Percentiles rank a stretch among this genome's conserved stretches.
Evolutionary conservation across 2,797 vertebrate species (phyloP).

Genomic region (Melanotaenia nigrans): DNA sequence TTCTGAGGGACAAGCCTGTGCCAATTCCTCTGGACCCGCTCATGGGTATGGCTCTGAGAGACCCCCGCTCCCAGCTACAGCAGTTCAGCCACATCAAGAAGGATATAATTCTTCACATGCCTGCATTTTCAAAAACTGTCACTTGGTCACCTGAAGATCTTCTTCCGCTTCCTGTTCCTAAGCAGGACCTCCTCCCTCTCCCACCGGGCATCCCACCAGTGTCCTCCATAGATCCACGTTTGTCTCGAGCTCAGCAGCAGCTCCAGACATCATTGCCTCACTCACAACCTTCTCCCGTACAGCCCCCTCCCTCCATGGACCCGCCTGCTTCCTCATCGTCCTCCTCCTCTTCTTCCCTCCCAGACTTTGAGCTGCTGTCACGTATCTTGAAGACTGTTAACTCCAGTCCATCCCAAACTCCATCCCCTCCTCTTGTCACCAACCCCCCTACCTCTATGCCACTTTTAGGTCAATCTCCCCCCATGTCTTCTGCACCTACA

Average conservation of each 20-base stretch:
- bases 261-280: conserved; percentile 65
- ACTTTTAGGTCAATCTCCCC: conserved; percentile 54
- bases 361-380: conserved; percentile 93
- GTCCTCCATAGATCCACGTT: conserved; percentile 82
- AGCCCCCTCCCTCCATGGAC: conserved; percentile 45
- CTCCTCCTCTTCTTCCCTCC: conserved; percentile 76
- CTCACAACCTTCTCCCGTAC: conserved; percentile 45
- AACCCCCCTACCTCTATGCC: conserved; percentile 36
- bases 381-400: conserved; percentile 92
- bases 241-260: conserved; percentile 80
- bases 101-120: conserved; percentile 86
- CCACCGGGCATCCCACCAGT: conserved; percentile 88
- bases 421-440: conserved; percentile 57
- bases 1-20: conserved; percentile 89
- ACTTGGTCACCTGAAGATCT: conserved; percentile 95
- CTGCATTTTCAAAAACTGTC: conserved; percentile 86
- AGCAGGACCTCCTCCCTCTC: conserved; percentile 88
- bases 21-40: conserved; percentile 90
- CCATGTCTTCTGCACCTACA: conserved; percentile 38
- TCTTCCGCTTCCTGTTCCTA: conserved; percentile 90
- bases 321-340: conserved; percentile 56
- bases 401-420: conserved; percentile 73
- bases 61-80: conserved; percentile 90
- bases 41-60: conserved; percentile 86
- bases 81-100: conserved; percentile 97